Base-by-base conservation (phyloP, 1,140 invertebrate species). In the Drosophila punjabiensis region DNA sequence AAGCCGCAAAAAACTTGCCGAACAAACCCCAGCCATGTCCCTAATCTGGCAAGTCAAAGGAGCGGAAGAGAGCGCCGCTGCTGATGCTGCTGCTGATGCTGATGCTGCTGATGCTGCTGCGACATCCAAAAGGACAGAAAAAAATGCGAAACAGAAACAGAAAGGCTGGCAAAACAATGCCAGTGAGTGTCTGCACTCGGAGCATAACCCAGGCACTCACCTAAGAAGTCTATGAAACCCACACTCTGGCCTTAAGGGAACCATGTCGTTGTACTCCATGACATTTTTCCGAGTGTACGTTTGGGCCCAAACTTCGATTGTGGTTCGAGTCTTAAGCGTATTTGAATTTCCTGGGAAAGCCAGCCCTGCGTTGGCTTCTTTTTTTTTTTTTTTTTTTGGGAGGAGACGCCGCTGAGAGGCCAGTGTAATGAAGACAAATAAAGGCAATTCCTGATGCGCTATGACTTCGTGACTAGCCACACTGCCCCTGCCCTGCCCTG, bases 361-460 rank as follows among this genome's bases (percentile, higher is more conserved):
- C n/a, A n/a, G n/a, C n/a, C n/a, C n/a, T n/a, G n/a, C n/a, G 48
- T 24, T 24, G n/a, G 16, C 20, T 32, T 30, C 7, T 37, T 28
- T 13, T 48, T 37, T 9, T 18, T 45, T 0, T 4, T 9, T 14
- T 28, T 28, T 20, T 10, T 32, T 30, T 20, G 41, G 33, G 28
- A 4, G 1, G 20, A 39, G 39, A 14, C 30, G 58, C 45, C 32
- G 33, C 43, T 53, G 52, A 20, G 52, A 75, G 45, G 18, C 70
- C 59, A 62, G 53, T 69, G 67, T 79, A 86, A 88, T 83, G 60
- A 88, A 83, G 66, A 77, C 76, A 86, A 88, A 86, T 80, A 76
- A 67, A 73, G 71, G 55, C 76, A 76, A 73, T 82, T 86, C 66
- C 76, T 76, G 79, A 82, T 74, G 78, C 67, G 30, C 48, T 60